Base-by-base conservation (phyloP, 2,888 invertebrate species). In the Phortica okadai region DNA sequence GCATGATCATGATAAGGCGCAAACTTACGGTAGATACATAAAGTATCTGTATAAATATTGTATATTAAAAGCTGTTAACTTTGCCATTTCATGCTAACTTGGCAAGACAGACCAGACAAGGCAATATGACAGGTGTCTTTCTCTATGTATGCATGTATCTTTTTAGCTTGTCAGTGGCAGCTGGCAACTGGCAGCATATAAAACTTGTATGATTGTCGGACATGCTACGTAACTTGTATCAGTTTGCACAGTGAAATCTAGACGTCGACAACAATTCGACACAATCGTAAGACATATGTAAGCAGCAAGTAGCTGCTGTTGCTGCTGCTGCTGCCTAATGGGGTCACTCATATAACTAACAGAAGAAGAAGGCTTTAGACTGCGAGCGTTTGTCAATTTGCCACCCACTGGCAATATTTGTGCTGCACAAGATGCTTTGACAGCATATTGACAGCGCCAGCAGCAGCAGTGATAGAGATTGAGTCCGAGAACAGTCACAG, bases 111-210 rank as follows among this genome's bases (percentile, higher is more conserved):
- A 14, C 50, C 64, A 41, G 59, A 16, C 10, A 16, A 7, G 64
- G n/a, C 25, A 44, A 45, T 16, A 45, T 69, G 69, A 45, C 69
- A 69, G 70, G 33, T 72, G 70, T 72, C 69, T 69, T 33, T 50
- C 50, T 11, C 6, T 50, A 50, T 8, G 4, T 11, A 2, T 50
- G 54, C 4, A 5, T 33, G 33, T 50, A 50, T 8, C 3, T 11
- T 11, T 50, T 54, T 33, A 54, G 41, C 56, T 16, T 56, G 54
- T 72, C 70, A 72, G 14, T 42, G 66, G 54, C 70, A 44, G 11
- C 66, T 66, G 33, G 54, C 70, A 44, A 5, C 66, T 66, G 33
- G 42, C 42, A 66, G 42, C 14, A 11, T 42, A 66, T 11, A 5
- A 66, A 41, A 11, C 1, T 11, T 42, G 14, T 33, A 50, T 50